A percentile compares a stretch with the other conserved stretches of the same genome.
phyloP scores from a whole-genome alignment of 2,113 vertebrate genomes.

The Galemys pyrenaicus region DNA sequence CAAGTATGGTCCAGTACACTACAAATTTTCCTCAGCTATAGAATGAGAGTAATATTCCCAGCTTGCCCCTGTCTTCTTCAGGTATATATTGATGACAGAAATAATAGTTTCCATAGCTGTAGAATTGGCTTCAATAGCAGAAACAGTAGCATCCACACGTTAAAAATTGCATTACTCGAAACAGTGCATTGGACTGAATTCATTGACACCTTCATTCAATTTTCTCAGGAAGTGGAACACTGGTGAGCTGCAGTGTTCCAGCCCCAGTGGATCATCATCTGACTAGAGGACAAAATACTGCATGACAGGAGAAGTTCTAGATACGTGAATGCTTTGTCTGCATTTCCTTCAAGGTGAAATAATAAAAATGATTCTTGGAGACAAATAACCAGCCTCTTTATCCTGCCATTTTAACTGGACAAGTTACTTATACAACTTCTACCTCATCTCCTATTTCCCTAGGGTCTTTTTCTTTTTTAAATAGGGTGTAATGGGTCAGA shows the following conservation, averaged over 20 bases:
- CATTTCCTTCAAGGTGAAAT: background rate
- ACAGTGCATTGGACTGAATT: background rate
- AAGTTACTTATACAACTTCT: background rate
- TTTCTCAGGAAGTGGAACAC: background rate
- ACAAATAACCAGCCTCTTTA: background rate
- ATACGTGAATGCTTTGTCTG: background rate
- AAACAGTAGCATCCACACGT: background rate
- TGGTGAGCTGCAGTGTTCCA: background rate
- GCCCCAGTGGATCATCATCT: background rate
- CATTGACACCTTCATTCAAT: background rate
- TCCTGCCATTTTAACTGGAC: background rate
- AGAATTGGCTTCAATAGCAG: background rate
- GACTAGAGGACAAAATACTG: background rate
- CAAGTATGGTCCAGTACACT: background rate
- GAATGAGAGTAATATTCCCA: background rate
- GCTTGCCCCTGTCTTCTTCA: background rate
- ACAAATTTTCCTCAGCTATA: background rate
- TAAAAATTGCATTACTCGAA: conserved; percentile 26
- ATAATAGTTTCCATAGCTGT: background rate
- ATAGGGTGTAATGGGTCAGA: too few species aligned
- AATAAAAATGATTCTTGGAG: background rate
- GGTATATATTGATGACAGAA: background rate
- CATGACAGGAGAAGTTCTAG: background rate
- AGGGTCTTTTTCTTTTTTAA: background rate
- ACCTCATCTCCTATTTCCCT: background rate